These are phyloP conservation scores for Dugesia japonica DNA, from an alignment of 2,888 invertebrate species.

Conservation along the genomic window DNA sequence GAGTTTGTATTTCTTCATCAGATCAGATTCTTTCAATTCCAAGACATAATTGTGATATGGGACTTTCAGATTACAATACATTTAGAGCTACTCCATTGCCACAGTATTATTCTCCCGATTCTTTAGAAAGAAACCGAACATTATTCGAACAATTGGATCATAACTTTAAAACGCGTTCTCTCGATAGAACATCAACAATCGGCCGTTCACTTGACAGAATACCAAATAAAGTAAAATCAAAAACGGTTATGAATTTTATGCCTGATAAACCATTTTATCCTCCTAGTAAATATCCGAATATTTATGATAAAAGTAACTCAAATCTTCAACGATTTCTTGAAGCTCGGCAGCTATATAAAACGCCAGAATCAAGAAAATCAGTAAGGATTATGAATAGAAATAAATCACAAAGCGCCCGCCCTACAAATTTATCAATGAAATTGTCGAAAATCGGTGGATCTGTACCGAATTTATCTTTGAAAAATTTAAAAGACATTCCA, in stretches of 20 bases:
- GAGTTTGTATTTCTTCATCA: not conserved
- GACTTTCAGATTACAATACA: not conserved
- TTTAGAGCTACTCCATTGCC: constrained; percentile 11
- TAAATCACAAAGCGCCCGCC: not conserved
- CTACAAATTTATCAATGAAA: not conserved
- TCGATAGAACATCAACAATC: not conserved
- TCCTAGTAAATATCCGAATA: constrained; percentile 3
- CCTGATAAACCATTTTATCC: constrained; percentile 1
- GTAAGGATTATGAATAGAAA: not conserved
- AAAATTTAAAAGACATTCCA: not conserved
- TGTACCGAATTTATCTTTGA: not conserved
- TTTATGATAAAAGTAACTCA: not conserved
- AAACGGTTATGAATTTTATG: not conserved
- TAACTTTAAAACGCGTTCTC: not conserved
- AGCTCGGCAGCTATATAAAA: not conserved
- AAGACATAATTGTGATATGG: constrained; percentile 14
- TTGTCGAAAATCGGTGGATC: not conserved
- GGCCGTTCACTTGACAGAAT: not conserved
- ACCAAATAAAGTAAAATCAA: not conserved
- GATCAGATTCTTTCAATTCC: not conserved
- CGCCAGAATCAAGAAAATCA: not conserved
- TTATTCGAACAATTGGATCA: not conserved
- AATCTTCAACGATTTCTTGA: constrained; percentile 20
- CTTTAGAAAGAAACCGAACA: not conserved
- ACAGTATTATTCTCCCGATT: not conserved